Conservation (phyloP, 2,888 invertebrate species). For the Octodonta nipae region DNA sequence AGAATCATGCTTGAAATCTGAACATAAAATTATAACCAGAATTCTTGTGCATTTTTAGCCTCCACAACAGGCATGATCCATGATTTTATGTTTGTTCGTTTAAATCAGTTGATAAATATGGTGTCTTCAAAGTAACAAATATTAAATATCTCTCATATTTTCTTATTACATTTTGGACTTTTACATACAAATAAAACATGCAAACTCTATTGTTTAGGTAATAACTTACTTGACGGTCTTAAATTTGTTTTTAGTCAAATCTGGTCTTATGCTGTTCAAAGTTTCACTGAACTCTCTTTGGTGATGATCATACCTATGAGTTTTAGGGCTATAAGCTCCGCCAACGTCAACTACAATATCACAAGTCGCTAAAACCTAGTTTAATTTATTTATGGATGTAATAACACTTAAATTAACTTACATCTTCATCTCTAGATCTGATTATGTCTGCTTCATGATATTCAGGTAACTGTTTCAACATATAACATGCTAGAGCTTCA, state of each 20-base stretch:
- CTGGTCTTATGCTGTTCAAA: constrained; percentile 49
- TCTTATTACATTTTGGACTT: too few relatives aligned
- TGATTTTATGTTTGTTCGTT: too few relatives aligned
- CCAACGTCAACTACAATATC: constrained; percentile 95
- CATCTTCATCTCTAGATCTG: constrained; percentile 46
- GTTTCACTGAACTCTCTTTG: constrained; percentile 65
- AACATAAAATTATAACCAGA: too few relatives aligned
- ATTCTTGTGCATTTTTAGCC: too few relatives aligned
- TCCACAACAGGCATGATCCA: too few relatives aligned
- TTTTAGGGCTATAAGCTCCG: constrained; percentile 62
- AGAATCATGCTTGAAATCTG: too few relatives aligned
- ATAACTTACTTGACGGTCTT: constrained; percentile 1
- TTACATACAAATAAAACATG: too few relatives aligned
- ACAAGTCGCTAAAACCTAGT: constrained; percentile 55
- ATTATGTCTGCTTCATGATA: constrained; percentile 72
- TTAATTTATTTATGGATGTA: constrained; percentile 4
- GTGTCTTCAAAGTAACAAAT: too few relatives aligned
- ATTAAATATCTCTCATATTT: constrained; percentile 5
- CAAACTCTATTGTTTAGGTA: too few relatives aligned
- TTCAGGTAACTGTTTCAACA: constrained; percentile 69
- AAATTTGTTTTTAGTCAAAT: constrained; percentile 44
- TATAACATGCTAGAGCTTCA: constrained; percentile 84
- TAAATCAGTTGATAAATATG: too few relatives aligned
- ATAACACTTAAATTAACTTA: constrained; percentile 19
- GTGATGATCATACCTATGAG: constrained; percentile 84